Evolutionary conservation across 2,113 vertebrate genomes (phyloP).

Genomic region (Tetrao urogallus): DNA sequence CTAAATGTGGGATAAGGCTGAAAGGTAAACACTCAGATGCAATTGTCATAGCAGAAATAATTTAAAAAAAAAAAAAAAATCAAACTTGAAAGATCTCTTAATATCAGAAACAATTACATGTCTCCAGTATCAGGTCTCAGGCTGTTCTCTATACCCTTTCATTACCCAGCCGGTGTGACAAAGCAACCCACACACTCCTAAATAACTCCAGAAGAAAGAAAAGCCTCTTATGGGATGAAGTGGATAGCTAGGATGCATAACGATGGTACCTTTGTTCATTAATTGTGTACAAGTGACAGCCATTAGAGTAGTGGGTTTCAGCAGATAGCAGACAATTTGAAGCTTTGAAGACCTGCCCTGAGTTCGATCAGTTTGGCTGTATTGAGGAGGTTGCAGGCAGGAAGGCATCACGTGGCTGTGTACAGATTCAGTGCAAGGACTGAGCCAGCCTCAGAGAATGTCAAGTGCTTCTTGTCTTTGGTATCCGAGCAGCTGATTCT

Average conservation of each 20-base stretch:
- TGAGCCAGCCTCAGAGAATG: background rate
- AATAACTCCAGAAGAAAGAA: background rate
- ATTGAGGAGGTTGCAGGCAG: fast-evolving
- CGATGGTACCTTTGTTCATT: background rate
- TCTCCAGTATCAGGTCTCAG: constrained; percentile 21
- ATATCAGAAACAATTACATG: constrained; percentile 55
- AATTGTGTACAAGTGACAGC: background rate
- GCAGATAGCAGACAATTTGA: background rate
- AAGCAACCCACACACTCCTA: constrained; percentile 11
- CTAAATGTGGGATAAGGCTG: background rate
- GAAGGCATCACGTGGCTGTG: background rate
- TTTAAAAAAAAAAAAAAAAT: background rate
- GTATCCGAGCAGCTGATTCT: background rate
- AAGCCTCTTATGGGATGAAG: background rate
- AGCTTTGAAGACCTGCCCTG: background rate
- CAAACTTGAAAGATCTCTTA: background rate
- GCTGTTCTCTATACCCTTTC: constrained; percentile 52
- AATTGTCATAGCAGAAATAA: background rate
- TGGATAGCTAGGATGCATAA: background rate
- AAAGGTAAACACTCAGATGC: background rate
- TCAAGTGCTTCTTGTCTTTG: background rate
- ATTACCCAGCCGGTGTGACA: constrained; percentile 41
- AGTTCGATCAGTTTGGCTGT: background rate
- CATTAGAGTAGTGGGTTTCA: background rate
- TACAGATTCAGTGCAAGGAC: background rate